Percentiles rank a stretch among this genome's conserved stretches.
Conservation (phyloP, 1,140 invertebrate genomes). For the Metopolophium dirhodum region DNA sequence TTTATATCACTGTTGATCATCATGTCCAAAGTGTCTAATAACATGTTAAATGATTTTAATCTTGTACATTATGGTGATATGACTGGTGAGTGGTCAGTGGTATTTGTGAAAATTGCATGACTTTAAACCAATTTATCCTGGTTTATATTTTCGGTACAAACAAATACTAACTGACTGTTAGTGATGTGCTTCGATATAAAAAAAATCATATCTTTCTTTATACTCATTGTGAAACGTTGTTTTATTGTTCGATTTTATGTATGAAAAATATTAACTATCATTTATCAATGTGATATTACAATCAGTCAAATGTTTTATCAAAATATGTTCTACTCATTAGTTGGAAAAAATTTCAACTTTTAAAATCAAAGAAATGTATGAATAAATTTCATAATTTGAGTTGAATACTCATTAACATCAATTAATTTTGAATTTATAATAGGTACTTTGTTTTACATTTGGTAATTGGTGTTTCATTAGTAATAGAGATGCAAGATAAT, state of each 20-base stretch:
- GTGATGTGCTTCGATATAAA: constrained; percentile 38
- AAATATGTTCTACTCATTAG: background rate
- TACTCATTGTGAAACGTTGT: background rate
- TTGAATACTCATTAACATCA: background rate
- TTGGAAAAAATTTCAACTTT: background rate
- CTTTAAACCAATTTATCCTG: constrained; percentile 43
- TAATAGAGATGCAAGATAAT: background rate
- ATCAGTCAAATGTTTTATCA: background rate
- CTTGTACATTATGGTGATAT: background rate
- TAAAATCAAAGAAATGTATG: background rate
- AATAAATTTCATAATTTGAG: background rate
- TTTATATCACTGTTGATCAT: constrained; percentile 46
- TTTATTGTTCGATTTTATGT: background rate
- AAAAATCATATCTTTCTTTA: background rate
- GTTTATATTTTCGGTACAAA: constrained; percentile 36
- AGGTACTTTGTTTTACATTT: background rate
- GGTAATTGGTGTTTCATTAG: background rate
- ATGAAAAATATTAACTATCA: background rate
- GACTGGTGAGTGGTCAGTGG: constrained; percentile 16
- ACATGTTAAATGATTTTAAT: background rate
- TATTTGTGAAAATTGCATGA: constrained; percentile 54
- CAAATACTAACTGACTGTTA: constrained; percentile 39
- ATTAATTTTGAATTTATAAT: background rate
- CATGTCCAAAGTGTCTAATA: constrained; percentile 25
- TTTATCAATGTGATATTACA: background rate